Evolutionary conservation across 2,113 vertebrate genomes (phyloP), one percentile per base, ranked within the genome.

Genomic region (rat (Rattus norvegicus)): DNA sequence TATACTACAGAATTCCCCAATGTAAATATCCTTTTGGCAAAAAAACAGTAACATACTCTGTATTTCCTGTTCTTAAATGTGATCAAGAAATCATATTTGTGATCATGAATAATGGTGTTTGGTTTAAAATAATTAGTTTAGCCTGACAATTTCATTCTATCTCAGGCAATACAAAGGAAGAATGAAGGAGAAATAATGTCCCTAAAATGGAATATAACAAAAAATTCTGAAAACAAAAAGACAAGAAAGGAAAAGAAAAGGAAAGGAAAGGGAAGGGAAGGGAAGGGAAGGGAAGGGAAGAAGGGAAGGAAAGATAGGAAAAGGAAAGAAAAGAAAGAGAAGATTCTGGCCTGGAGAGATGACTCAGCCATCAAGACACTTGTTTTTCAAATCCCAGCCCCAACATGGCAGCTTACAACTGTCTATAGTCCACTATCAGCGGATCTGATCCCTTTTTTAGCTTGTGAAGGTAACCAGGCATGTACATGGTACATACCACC

Each of bases 121-220:
- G 28, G 73, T 85, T 93, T 73, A 47, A 76, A 2, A 90, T 28
- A 72, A 87, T 81, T 17, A 92, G 16, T 36, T 88, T 80, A 95
- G 76, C 28, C 17, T 20, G 11, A 80, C 24, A 94, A 76, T 96
- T 95, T 67, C 17, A 94, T 77, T 70, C 69, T 65, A 88, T 88
- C 63, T 87, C 8, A 19, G 24, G 81, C 2, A 43, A 84, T 39
- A 43, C 4, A 80, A 5, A 90, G n/a, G 26, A 20, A 10, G 0
- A 0, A 4, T 13, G 43, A 24, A 77, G 24, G 69, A 73, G 11
- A 94, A 93, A 59, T 59, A 76, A 93, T 61, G 77, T 79, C 65
- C 61, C 43, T 67, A 69, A 39, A 91, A 88, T 67, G 16, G 83
- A 93, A 91, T 83, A 91, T 28, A 72, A 84, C 75, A 73, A 67